phyloP scores from a whole-genome alignment of 1,140 invertebrate genomes.

The Drosophila serrata region DNA sequence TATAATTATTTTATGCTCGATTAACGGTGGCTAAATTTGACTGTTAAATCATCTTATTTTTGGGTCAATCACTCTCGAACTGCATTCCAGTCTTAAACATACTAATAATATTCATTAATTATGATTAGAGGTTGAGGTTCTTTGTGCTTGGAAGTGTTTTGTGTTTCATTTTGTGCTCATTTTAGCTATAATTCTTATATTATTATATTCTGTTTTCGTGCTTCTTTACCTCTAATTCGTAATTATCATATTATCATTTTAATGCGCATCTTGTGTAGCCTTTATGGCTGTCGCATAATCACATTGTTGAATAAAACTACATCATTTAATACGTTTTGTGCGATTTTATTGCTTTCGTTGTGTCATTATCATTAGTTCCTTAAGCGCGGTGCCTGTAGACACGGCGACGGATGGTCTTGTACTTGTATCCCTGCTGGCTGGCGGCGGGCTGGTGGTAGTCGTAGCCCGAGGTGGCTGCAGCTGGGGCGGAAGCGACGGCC shows the following conservation, averaged over 20 bases:
- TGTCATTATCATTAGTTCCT: not conserved
- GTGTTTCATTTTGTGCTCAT: conserved; percentile 7
- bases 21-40: not conserved
- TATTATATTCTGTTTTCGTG: not conserved
- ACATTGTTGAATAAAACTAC: conserved; percentile 24
- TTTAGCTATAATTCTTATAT: conserved; percentile 6
- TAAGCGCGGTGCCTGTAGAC: conserved; percentile 71
- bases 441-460: conserved; percentile 54
- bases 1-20: not conserved
- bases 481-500: conserved; percentile 59
- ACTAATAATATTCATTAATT: conserved; percentile 15
- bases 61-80: not conserved
- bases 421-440: conserved; percentile 62
- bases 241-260: conserved; percentile 25
- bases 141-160: not conserved
- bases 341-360: conserved; percentile 33
- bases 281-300: conserved; percentile 6
- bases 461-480: conserved; percentile 49
- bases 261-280: not conserved
- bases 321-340: conserved; percentile 26
- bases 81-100: conserved; percentile 11
- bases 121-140: conserved; percentile 9
- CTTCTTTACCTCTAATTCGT: not conserved
- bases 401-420: conserved; percentile 71
- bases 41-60: conserved; percentile 21